Percentiles rank a stretch among this genome's conserved stretches.
These are phyloP conservation scores for Yponomeuta cagnagella DNA, from an alignment of 2,888 invertebrate species.

Conservation along the genomic window DNA sequence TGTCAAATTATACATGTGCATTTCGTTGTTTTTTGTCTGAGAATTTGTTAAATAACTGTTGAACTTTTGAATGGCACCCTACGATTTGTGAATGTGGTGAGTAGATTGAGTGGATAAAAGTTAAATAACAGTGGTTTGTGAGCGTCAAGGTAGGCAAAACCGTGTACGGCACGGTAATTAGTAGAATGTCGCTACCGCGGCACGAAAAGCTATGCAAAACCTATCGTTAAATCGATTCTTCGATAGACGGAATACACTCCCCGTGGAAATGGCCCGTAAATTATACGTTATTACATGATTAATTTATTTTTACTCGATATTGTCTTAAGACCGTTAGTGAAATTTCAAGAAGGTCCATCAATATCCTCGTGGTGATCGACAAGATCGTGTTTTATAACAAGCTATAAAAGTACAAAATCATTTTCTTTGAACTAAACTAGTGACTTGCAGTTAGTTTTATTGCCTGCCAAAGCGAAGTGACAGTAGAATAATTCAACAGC, in stretches of 20 bases:
- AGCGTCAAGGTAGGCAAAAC: background rate
- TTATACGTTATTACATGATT: background rate
- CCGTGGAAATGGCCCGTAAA: background rate
- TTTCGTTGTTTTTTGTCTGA: too few relatives aligned
- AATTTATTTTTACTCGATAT: background rate
- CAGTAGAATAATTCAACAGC: background rate
- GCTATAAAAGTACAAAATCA: too few relatives aligned
- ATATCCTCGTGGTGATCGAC: background rate
- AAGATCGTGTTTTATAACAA: too few relatives aligned
- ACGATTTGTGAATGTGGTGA: background rate
- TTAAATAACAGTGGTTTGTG: conserved; percentile 24
- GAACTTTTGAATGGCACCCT: background rate
- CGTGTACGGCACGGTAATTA: conserved; percentile 25
- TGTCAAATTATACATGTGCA: too few relatives aligned
- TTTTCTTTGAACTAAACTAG: background rate
- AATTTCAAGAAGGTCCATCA: background rate
- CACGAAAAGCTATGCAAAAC: conserved; percentile 27
- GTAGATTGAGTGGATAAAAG: background rate
- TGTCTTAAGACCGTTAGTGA: background rate
- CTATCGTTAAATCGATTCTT: conserved; percentile 21
- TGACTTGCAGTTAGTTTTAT: background rate
- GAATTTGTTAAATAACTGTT: too few relatives aligned
- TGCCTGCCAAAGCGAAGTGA: background rate
- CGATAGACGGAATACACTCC: background rate
- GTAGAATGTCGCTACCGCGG: conserved; percentile 17